Base-by-base conservation (phyloP, 2,888 invertebrate species). In the Dorcus hopei region DNA sequence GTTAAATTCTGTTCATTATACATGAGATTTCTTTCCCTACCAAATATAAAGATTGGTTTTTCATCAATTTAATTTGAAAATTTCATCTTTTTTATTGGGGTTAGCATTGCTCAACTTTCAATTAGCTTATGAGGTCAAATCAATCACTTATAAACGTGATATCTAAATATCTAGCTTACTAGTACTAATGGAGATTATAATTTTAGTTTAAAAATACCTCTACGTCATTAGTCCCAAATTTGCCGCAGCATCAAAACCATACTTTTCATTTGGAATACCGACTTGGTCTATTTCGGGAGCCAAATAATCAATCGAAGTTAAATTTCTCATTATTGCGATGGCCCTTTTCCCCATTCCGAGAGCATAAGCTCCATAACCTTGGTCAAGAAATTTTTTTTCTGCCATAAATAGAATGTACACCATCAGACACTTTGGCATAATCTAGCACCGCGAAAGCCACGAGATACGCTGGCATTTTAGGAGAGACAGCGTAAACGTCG, bases 141-240 rank as follows among this genome's bases (percentile, higher is more conserved):
- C 2, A 19, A 1, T 19, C 19, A 19, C 1, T 19, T 3, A 19
- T 3, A 19, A 19, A 19, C 2, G 19, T 19, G 3, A 19, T 19
- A 19, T 19, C 19, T 19, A 19, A 3, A 2, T 19, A 19, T 19
- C 2, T 3, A 19, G 3, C 19, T 19, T 2, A 19, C 19, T 19
- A 3, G 19, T 19, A 19, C 3, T 6, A 33, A 33, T 33, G 0
- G 6, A 33, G 0, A 33, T 33, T 33, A 33, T 6, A 33, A 33
- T 6, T 33, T 33, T 4, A 33, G 26, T 33, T 33, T 33, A 33
- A 33, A 33, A 33, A 33, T 58, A 52, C 58, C 53, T 85, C 78
- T 90, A 95, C 2, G 90, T 93, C 7, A 93, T 82, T 38, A 95
- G 80, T 6, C 94, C 95, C 93, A 94, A 95, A 74, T 95, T 95